These are phyloP conservation scores for Perodicticus potto DNA, from an alignment of 2,797 vertebrate genomes.

Conservation along the genomic window DNA sequence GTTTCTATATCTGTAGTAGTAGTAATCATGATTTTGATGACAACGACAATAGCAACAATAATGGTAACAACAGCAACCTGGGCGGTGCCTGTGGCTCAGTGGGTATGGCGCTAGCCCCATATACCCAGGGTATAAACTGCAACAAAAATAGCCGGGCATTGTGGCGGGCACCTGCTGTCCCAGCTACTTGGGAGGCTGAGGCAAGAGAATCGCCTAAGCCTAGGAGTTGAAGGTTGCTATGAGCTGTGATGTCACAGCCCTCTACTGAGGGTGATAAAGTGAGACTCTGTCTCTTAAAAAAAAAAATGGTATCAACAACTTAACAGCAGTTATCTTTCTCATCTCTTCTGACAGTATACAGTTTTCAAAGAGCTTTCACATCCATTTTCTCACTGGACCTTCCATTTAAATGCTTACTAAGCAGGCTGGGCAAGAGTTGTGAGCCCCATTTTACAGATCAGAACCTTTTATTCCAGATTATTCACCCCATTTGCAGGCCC, in stretches of 20 bases:
- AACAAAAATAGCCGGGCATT: too few relatives aligned
- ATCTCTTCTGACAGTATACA: fast-evolving
- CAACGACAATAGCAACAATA: fast-evolving
- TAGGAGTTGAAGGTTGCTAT: too few relatives aligned
- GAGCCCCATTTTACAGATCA: not conserved
- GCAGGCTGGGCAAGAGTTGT: not conserved
- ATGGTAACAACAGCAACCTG: not conserved
- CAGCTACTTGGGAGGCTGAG: too few relatives aligned
- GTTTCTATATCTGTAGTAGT: not conserved
- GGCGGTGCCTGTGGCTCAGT: too few relatives aligned
- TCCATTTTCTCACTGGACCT: not conserved
- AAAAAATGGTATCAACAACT: not conserved
- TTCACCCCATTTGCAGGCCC: not conserved
- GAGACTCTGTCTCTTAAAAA: too few relatives aligned
- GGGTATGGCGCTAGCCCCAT: too few relatives aligned
- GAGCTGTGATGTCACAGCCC: too few relatives aligned
- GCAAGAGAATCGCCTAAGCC: too few relatives aligned
- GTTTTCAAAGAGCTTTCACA: not conserved
- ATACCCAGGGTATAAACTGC: too few relatives aligned
- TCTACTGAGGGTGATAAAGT: too few relatives aligned
- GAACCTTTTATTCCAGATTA: not conserved
- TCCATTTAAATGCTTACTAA: not conserved
- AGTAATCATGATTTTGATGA: not conserved
- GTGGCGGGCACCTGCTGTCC: too few relatives aligned
- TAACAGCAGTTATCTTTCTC: not conserved